Evolutionary conservation across 2,797 vertebrate genomes (phyloP).

Genomic region (Epinephelus malabaricus): DNA sequence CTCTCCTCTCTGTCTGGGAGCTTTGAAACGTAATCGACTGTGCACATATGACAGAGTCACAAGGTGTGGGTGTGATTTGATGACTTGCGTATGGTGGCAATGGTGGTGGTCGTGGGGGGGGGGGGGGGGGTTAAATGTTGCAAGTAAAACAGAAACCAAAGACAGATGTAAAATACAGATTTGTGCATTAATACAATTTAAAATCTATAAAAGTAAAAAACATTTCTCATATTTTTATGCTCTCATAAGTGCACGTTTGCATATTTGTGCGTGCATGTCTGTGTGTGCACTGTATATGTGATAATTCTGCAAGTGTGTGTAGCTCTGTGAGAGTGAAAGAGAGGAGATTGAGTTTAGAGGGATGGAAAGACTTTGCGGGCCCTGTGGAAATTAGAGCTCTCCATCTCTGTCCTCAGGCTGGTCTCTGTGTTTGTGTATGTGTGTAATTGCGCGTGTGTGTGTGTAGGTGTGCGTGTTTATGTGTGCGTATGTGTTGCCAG

Average conservation of each 20-base stretch:
- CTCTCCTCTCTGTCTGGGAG: conserved; percentile 6
- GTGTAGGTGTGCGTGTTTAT: conserved; percentile 11
- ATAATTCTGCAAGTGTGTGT: conserved; percentile 34
- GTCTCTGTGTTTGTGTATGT: conserved; percentile 26
- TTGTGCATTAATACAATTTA: background rate
- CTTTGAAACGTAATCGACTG: conserved; percentile 31
- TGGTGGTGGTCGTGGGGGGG: no score
- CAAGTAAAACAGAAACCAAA: background rate
- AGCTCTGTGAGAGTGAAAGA: conserved; percentile 36
- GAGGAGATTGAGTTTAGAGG: conserved; percentile 64
- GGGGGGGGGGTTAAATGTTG: background rate
- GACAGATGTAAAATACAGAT: background rate
- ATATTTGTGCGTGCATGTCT: background rate
- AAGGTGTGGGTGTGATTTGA: conserved; percentile 3
- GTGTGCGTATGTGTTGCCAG: conserved; percentile 23
- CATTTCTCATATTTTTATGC: background rate
- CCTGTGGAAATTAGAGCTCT: conserved; percentile 78
- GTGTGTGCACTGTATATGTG: background rate
- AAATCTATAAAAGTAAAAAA: background rate
- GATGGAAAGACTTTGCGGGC: conserved; percentile 60
- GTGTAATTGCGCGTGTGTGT: background rate
- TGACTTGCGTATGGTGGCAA: background rate
- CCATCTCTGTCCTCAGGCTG: conserved; percentile 77
- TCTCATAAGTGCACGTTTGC: background rate
- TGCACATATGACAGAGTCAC: conserved; percentile 9